phyloP scores from a whole-genome alignment of 2,888 invertebrate species.

The Metallyticus violacea region DNA sequence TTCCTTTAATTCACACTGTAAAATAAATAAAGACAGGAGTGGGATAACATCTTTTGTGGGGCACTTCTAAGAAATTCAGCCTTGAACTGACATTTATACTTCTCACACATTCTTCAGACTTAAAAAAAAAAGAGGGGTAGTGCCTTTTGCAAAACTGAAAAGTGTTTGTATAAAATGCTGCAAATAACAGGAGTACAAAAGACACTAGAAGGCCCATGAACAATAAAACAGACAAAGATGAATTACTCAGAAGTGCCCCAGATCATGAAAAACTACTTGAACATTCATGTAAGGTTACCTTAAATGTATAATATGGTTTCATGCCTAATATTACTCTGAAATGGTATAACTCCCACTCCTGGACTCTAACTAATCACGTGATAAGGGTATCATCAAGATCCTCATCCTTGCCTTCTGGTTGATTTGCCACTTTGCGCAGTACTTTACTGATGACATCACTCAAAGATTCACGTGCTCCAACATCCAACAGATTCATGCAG shows the following conservation, averaged over 20 bases:
- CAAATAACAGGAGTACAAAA: background rate
- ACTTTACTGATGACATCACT: conserved; percentile 87
- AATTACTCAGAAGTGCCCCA: conserved; percentile 28
- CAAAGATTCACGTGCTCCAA: conserved; percentile 85
- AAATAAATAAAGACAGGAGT: background rate
- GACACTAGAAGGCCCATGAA: background rate
- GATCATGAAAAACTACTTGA: conserved; percentile 13
- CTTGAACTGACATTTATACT: background rate
- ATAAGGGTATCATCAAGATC: conserved; percentile 90
- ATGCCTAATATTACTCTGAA: background rate
- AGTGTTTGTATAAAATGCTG: background rate
- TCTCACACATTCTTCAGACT: background rate
- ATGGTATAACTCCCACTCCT: conserved; percentile 1
- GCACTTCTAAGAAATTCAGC: conserved; percentile 30
- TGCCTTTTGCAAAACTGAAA: background rate
- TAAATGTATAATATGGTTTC: background rate
- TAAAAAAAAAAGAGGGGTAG: background rate
- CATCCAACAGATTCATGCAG: conserved; percentile 73
- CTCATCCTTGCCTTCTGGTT: conserved; percentile 82
- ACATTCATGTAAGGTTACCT: background rate
- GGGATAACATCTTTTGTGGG: conserved; percentile 13
- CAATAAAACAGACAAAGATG: background rate
- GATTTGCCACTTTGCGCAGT: conserved; percentile 71
- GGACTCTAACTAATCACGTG: conserved; percentile 58
- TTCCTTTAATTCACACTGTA: background rate